Evolutionary conservation across 2,888 invertebrate species (phyloP).

Genomic region (Nipponacmea schrenckii): DNA sequence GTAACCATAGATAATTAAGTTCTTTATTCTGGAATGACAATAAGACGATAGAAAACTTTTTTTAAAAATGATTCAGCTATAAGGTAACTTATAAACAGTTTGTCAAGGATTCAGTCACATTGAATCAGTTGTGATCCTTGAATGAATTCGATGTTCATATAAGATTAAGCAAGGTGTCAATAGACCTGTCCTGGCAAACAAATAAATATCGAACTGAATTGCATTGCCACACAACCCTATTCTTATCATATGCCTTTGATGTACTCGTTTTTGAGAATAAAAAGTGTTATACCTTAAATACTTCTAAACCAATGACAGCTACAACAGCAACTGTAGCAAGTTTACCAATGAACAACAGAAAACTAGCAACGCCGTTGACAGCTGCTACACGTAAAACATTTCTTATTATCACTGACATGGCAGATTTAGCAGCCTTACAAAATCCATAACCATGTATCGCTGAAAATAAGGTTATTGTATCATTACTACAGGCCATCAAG

Average conservation of each 20-base stretch:
- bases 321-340: slow-evolving; percentile 82
- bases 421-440: slow-evolving; percentile 75
- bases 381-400: slow-evolving; percentile 86
- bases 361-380: slow-evolving; percentile 92
- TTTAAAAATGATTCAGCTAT: too few relatives aligned
- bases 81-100: too few relatives aligned
- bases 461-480: slow-evolving; percentile 26
- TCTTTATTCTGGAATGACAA: slow-evolving; percentile 38
- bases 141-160: too few relatives aligned
- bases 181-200: too few relatives aligned
- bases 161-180: too few relatives aligned
- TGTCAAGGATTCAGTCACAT: too few relatives aligned
- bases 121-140: too few relatives aligned
- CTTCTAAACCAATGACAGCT: slow-evolving; percentile 79
- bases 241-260: too few relatives aligned
- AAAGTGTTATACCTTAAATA: slow-evolving; percentile 47
- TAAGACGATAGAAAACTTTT: neutral
- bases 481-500: too few relatives aligned
- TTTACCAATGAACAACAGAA: slow-evolving; percentile 88
- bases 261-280: too few relatives aligned
- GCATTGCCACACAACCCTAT: too few relatives aligned
- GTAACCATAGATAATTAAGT: slow-evolving; percentile 54
- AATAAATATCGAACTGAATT: too few relatives aligned
- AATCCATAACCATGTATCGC: slow-evolving; percentile 78
- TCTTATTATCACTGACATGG: slow-evolving; percentile 72